These are phyloP conservation scores for Busseola fusca DNA, from an alignment of 2,888 invertebrate genomes.

Conservation along the genomic window DNA sequence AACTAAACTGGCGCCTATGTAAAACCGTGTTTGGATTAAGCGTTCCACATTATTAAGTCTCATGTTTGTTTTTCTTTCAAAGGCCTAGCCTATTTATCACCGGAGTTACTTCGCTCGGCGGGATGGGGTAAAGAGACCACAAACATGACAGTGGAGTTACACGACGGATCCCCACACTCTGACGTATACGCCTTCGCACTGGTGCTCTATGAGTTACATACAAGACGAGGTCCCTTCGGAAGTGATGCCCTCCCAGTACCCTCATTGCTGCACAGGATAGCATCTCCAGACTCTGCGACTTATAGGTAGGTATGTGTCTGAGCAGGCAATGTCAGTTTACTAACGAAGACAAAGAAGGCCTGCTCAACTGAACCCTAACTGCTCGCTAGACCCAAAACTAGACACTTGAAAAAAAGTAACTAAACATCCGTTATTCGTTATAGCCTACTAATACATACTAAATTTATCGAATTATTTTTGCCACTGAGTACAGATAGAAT, in stretches of 20 bases:
- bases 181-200: slow-evolving; percentile 96
- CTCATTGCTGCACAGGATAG: slow-evolving; percentile 89
- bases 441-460: background rate
- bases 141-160: slow-evolving; percentile 73
- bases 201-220: slow-evolving; percentile 96
- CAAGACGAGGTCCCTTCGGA: slow-evolving; percentile 95
- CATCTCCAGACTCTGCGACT: slow-evolving; percentile 83
- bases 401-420: slow-evolving; percentile 14
- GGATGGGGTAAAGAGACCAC: slow-evolving; percentile 81
- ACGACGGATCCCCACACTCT: slow-evolving; percentile 91
- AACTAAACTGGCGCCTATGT: too few relatives aligned
- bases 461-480: background rate
- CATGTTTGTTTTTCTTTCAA: slow-evolving; percentile 11
- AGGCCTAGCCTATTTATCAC: slow-evolving; percentile 94
- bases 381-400: background rate
- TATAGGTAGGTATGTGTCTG: slow-evolving; percentile 90
- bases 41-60: background rate
- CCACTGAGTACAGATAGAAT: background rate
- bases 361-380: slow-evolving; percentile 33
- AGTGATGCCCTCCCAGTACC: slow-evolving; percentile 91
- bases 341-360: slow-evolving; percentile 26
- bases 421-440: background rate
- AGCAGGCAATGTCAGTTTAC: slow-evolving; percentile 41
- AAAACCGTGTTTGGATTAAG: too few relatives aligned
- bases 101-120: slow-evolving; percentile 91